These are phyloP conservation scores for Marmota monax DNA, from an alignment of 2,113 vertebrate genomes.

Conservation along the genomic window DNA sequence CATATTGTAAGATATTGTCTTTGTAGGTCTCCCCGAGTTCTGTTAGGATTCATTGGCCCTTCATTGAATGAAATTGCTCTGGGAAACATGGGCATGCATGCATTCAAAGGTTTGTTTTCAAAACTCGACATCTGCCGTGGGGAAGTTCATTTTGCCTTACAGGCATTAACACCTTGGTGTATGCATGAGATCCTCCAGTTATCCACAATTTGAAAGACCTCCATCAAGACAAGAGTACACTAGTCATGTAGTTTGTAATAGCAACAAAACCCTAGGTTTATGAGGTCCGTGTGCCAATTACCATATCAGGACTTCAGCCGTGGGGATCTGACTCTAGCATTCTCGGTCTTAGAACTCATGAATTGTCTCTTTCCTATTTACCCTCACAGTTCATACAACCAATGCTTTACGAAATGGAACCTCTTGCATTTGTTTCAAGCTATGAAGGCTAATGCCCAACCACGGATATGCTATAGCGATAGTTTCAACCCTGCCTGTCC, in stretches of 20 bases:
- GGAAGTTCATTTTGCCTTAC: not conserved
- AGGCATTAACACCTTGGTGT: not conserved
- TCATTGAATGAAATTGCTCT: not conserved
- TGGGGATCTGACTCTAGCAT: not conserved
- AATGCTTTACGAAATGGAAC: not conserved
- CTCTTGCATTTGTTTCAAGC: not conserved
- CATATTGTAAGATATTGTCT: not conserved
- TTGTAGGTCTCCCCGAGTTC: not conserved
- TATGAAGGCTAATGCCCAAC: not conserved
- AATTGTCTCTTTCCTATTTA: too few relatives aligned
- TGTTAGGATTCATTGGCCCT: not conserved
- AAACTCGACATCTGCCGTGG: not conserved
- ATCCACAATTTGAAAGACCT: not conserved
- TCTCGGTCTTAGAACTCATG: too few relatives aligned
- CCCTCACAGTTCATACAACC: not conserved
- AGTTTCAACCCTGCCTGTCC: not conserved
- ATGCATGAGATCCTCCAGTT: not conserved
- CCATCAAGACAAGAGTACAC: not conserved
- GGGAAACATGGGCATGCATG: accelerated
- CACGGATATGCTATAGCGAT: not conserved
- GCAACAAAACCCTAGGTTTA: not conserved
- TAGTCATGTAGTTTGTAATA: not conserved
- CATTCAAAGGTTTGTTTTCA: not conserved
- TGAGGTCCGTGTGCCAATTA: not conserved
- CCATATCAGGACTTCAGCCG: not conserved